Evolutionary conservation across 1,140 invertebrate genomes (phyloP).

Genomic region (Temnothorax curvispinosus): DNA sequence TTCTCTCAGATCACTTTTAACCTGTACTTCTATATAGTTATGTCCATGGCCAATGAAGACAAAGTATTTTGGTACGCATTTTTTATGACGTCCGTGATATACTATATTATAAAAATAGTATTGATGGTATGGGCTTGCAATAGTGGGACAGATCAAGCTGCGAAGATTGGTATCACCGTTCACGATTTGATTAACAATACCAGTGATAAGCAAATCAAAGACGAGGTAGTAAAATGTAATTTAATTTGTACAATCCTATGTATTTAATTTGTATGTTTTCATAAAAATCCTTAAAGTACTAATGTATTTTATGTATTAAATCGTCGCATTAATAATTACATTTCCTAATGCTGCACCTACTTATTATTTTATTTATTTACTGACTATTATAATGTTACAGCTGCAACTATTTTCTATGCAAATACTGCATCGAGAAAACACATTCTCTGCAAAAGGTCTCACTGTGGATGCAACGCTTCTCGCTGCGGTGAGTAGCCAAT

Average conservation of each 20-base stretch:
- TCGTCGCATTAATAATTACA: neutral
- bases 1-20: constrained; percentile 80
- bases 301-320: neutral
- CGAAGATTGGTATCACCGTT: constrained; percentile 70
- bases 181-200: constrained; percentile 76
- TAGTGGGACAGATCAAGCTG: constrained; percentile 72
- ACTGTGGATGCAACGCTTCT: constrained; percentile 71
- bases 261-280: neutral
- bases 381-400: constrained; percentile 61
- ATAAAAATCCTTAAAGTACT: neutral
- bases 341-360: neutral
- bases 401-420: constrained; percentile 77
- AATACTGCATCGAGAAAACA: constrained; percentile 74
- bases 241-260: neutral
- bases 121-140: constrained; percentile 78
- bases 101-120: constrained; percentile 74
- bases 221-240: constrained; percentile 73
- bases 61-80: constrained; percentile 75
- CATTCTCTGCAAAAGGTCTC: constrained; percentile 73
- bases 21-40: constrained; percentile 79
- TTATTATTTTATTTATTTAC: neutral
- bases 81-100: constrained; percentile 66
- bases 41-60: neutral
- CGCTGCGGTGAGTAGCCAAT: constrained; percentile 62
- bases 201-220: constrained; percentile 73